Conservation (phyloP, 2,797 vertebrate genomes). For the Scolopax bukidnonensis region DNA sequence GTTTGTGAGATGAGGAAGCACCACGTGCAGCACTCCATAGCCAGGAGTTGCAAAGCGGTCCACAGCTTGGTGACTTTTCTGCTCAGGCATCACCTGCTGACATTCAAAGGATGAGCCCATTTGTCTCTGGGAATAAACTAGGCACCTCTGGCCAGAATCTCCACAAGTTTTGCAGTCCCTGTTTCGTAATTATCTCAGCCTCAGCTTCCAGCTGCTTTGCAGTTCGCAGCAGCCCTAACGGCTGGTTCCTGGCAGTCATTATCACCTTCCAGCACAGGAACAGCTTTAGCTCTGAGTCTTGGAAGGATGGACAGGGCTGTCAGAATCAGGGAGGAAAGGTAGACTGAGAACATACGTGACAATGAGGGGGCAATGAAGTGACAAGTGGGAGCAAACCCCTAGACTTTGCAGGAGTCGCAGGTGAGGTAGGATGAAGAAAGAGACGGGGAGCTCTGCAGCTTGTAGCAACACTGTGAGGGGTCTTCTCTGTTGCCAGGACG, state of each 20-base stretch:
- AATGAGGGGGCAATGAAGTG: background rate
- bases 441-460: background rate
- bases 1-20: background rate
- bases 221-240: background rate
- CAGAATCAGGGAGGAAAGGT: background rate
- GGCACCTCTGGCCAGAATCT: background rate
- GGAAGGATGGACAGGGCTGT: background rate
- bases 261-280: background rate
- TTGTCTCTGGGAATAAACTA: background rate
- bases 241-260: constrained; percentile 31
- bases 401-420: fast-evolving
- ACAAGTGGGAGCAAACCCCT: background rate
- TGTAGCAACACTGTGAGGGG: background rate
- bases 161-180: background rate
- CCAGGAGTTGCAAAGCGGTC: background rate
- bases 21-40: background rate
- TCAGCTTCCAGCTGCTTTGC: constrained; percentile 2
- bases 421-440: background rate
- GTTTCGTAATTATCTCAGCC: background rate
- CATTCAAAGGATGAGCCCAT: background rate
- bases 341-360: background rate
- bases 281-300: background rate
- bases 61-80: background rate
- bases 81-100: background rate
- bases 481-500: background rate